Percentiles rank a stretch among this genome's conserved stretches.
Conservation (phyloP, 2,888 invertebrate genomes). For the Sclerodermus sp. region DNA sequence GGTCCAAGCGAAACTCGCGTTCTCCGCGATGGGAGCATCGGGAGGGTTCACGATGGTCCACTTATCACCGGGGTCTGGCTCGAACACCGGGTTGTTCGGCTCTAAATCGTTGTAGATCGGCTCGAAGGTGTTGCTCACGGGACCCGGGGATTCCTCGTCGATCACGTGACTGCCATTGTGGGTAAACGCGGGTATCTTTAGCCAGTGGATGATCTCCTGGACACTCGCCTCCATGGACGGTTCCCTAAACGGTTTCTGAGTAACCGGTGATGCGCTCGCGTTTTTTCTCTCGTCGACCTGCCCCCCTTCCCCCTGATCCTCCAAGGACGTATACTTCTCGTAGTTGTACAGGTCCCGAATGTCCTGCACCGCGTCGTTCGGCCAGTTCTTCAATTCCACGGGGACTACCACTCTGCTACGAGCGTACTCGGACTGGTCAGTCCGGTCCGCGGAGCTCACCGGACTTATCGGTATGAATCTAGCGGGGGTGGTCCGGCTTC, state of each 20-base stretch:
- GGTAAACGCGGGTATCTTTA: conserved; percentile 38
- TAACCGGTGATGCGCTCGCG: conserved; percentile 1
- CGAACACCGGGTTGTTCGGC: conserved; percentile 26
- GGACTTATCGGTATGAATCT: too few species aligned
- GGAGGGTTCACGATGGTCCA: background rate
- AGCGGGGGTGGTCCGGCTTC: too few species aligned
- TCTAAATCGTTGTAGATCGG: conserved; percentile 31
- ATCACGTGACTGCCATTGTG: conserved; percentile 25
- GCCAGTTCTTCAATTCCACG: conserved; percentile 43
- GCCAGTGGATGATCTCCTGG: conserved; percentile 42
- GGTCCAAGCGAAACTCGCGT: too few species aligned
- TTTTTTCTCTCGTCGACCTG: conserved; percentile 9
- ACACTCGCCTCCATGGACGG: conserved; percentile 23
- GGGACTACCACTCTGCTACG: too few species aligned
- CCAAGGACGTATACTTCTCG: conserved; percentile 45
- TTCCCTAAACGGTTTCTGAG: background rate
- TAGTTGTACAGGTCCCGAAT: conserved; percentile 45
- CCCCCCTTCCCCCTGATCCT: conserved; percentile 6
- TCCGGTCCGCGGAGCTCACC: too few species aligned
- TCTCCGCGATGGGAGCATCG: background rate
- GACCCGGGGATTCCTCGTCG: conserved; percentile 17
- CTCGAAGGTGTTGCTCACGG: conserved; percentile 23
- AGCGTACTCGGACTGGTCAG: too few species aligned
- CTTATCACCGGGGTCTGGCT: conserved; percentile 1
- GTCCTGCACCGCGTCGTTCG: conserved; percentile 38